Conservation (phyloP, 2,113 vertebrate genomes). For the Centropus bengalensis region DNA sequence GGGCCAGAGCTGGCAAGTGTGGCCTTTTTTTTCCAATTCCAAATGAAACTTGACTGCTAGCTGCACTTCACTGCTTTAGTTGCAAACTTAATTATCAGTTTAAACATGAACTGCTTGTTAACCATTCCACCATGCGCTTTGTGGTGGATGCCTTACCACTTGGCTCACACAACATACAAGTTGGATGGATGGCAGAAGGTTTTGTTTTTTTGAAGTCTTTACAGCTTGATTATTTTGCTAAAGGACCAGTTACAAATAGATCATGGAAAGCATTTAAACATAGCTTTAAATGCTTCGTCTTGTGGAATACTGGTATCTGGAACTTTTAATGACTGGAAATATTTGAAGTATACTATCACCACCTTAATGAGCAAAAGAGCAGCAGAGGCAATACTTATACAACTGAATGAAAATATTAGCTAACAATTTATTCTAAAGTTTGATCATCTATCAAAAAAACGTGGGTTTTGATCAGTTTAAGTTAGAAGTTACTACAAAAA, state of each 20-base stretch:
- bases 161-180: not conserved
- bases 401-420: not conserved
- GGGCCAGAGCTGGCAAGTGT: not conserved
- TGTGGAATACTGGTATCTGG: not conserved
- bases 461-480: too few relatives aligned
- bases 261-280: not conserved
- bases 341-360: not conserved
- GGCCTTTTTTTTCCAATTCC: not conserved
- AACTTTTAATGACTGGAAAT: not conserved
- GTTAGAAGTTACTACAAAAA: not conserved
- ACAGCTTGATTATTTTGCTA: not conserved
- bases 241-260: not conserved
- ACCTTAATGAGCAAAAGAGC: not conserved
- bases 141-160: not conserved
- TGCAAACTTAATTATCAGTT: not conserved
- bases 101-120: not conserved
- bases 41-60: not conserved
- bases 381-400: not conserved
- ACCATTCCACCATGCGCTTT: not conserved
- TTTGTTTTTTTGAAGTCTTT: not conserved
- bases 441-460: not conserved
- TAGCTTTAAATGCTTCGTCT: not conserved
- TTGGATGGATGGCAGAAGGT: not conserved
- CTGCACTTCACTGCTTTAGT: not conserved
- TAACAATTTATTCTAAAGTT: not conserved